Evolutionary conservation across 2,888 invertebrate species (phyloP).

Genomic region (Drosophila atripex): DNA sequence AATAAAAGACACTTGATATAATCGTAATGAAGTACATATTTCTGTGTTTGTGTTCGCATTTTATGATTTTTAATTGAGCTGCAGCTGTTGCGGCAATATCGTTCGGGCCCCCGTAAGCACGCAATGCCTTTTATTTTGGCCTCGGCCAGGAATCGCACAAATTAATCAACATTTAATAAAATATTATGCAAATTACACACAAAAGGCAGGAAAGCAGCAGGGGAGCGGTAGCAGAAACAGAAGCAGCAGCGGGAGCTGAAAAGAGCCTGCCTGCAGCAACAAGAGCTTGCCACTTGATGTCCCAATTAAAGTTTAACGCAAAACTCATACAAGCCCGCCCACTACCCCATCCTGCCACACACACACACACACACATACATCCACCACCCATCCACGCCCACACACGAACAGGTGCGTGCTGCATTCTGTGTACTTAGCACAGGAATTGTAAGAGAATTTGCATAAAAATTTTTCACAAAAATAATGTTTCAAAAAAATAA

Average conservation of each 20-base stretch:
- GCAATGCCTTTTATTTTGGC: constrained; percentile 52
- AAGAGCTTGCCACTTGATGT: constrained; percentile 72
- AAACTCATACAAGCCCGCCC: constrained; percentile 28
- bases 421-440: constrained; percentile 67
- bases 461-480: constrained; percentile 60
- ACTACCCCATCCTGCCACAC: constrained; percentile 10
- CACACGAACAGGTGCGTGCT: constrained; percentile 55
- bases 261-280: constrained; percentile 42
- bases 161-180: constrained; percentile 78
- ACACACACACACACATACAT: constrained; percentile 15
- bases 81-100: constrained; percentile 36
- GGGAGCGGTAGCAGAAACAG: constrained; percentile 4
- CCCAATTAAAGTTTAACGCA: constrained; percentile 75
- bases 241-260: constrained; percentile 3
- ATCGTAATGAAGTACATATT: constrained; percentile 33
- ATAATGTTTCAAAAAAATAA: constrained; percentile 39
- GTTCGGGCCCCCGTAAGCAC: constrained; percentile 59
- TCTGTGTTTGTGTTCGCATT: constrained; percentile 51
- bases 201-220: constrained; percentile 42
- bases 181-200: constrained; percentile 66
- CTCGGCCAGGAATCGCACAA: constrained; percentile 42
- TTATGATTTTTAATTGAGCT: constrained; percentile 72
- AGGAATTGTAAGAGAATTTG: constrained; percentile 66
- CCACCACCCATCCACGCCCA: constrained; percentile 7
- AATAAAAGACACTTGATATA: constrained; percentile 68